phyloP scores from a whole-genome alignment of 2,797 vertebrate genomes.

The Mallotus villosus region DNA sequence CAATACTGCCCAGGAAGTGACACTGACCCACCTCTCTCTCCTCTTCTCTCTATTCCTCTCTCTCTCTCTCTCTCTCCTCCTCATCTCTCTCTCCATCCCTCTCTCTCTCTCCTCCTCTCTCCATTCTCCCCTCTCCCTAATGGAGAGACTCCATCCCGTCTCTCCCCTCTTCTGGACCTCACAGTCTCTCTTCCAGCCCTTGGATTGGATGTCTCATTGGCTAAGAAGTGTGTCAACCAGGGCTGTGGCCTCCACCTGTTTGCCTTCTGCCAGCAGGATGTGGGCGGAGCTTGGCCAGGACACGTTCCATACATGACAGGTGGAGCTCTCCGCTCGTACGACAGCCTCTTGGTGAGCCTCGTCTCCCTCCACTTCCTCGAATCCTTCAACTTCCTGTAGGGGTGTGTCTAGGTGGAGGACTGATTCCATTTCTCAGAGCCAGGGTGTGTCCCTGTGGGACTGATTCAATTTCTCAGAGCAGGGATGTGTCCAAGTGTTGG shows the following conservation, averaged over 20 bases:
- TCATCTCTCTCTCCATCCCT: too few species aligned
- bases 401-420: not conserved
- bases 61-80: too few species aligned
- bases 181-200: slow-evolving; percentile 77
- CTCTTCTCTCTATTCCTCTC: not conserved
- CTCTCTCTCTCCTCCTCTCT: too few species aligned
- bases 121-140: too few species aligned
- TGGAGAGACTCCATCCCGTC: not conserved
- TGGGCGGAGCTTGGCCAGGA: slow-evolving; percentile 77
- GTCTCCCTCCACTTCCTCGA: not conserved
- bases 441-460: not conserved
- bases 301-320: slow-evolving; percentile 75
- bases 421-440: too few species aligned
- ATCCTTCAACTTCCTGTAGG: not conserved
- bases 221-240: slow-evolving; percentile 72
- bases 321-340: slow-evolving; percentile 70
- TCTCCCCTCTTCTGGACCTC: not conserved
- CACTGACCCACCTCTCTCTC: too few species aligned
- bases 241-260: slow-evolving; percentile 78
- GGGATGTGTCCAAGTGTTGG: not conserved
- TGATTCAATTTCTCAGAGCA: too few species aligned
- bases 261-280: slow-evolving; percentile 70
- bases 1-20: too few species aligned
- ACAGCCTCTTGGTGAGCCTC: slow-evolving; percentile 71
- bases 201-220: slow-evolving; percentile 66